Percentiles rank a stretch among this genome's conserved stretches.
Evolutionary conservation across 2,888 invertebrate genomes (phyloP).

Genomic region (Pollenia griseotomentosa): DNA sequence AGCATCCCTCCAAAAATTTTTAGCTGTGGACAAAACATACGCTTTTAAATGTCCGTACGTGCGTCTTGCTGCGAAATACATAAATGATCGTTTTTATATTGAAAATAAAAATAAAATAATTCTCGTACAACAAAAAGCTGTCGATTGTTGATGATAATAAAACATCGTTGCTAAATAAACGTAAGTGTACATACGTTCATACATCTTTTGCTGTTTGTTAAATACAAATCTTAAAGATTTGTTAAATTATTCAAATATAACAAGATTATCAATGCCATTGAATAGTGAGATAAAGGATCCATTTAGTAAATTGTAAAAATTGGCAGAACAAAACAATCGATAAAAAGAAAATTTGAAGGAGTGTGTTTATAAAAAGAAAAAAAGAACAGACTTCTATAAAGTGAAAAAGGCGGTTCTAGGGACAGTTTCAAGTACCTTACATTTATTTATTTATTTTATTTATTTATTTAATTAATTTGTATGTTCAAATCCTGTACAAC

Average conservation of each 20-base stretch:
- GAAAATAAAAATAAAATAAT: slow-evolving; percentile 46
- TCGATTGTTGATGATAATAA: slow-evolving; percentile 73
- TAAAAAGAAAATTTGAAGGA: slow-evolving; percentile 40
- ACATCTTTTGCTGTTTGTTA: slow-evolving; percentile 55
- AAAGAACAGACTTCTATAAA: not conserved
- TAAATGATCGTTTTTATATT: slow-evolving; percentile 48
- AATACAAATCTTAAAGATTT: slow-evolving; percentile 73
- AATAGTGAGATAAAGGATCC: slow-evolving; percentile 60
- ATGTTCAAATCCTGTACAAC: too few species aligned
- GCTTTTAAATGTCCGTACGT: slow-evolving; percentile 53
- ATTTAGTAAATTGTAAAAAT: slow-evolving; percentile 63
- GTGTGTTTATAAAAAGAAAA: not conserved
- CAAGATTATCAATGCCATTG: slow-evolving; percentile 70
- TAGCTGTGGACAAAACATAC: slow-evolving; percentile 14
- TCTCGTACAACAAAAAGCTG: slow-evolving; percentile 57
- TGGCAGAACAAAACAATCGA: slow-evolving; percentile 24
- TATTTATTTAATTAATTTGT: too few species aligned
- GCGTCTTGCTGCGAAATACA: slow-evolving; percentile 34
- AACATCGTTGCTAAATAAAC: slow-evolving; percentile 68
- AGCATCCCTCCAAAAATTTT: slow-evolving; percentile 55
- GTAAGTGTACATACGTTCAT: slow-evolving; percentile 32
- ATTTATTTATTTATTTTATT: too few species aligned
- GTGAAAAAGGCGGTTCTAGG: not conserved
- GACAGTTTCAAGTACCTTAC: slow-evolving; percentile 25
- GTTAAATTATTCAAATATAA: slow-evolving; percentile 74